A percentile compares a stretch with the other conserved stretches of the same genome.
Evolutionary conservation across 2,888 invertebrate genomes (phyloP).

Genomic region (Aleiodes alternator): DNA sequence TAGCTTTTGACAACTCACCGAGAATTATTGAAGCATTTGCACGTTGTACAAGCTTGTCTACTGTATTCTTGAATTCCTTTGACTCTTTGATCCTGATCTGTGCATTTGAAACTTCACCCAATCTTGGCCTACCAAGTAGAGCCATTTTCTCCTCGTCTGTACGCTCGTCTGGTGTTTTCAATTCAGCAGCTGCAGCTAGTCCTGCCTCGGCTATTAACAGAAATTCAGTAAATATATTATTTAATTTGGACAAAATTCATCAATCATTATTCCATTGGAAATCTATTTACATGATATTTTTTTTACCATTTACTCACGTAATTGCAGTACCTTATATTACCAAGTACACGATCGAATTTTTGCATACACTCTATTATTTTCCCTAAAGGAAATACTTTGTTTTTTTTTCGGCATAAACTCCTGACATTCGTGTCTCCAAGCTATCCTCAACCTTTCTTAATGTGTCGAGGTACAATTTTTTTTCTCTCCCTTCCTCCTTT

Average conservation of each 20-base stretch:
- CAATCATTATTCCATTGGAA: not conserved
- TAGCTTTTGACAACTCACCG: slow-evolving; percentile 69
- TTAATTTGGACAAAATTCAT: not conserved
- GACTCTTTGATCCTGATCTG: slow-evolving; percentile 97
- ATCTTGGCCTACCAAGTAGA: slow-evolving; percentile 92
- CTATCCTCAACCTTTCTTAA: slow-evolving; percentile 44
- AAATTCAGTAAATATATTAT: slow-evolving; percentile 39
- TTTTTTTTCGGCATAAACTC: not conserved
- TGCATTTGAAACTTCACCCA: slow-evolving; percentile 91
- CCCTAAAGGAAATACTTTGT: not conserved
- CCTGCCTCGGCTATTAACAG: slow-evolving; percentile 76
- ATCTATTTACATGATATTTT: not conserved
- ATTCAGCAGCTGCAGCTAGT: slow-evolving; percentile 80
- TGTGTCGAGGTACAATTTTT: slow-evolving; percentile 2
- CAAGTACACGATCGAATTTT: slow-evolving; percentile 31
- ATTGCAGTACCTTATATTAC: slow-evolving; percentile 9
- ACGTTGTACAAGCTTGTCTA: slow-evolving; percentile 97
- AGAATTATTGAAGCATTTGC: slow-evolving; percentile 96
- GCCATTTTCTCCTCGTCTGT: slow-evolving; percentile 91
- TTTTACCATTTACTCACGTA: not conserved
- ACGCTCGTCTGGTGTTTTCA: slow-evolving; percentile 81
- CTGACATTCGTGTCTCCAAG: slow-evolving; percentile 18
- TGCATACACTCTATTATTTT: not conserved
- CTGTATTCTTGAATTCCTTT: slow-evolving; percentile 99
- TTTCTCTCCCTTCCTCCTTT: slow-evolving; percentile 5